phyloP scores from a whole-genome alignment of 35 echinoderm and acorn worm genomes.

The Apostichopus californicus region DNA sequence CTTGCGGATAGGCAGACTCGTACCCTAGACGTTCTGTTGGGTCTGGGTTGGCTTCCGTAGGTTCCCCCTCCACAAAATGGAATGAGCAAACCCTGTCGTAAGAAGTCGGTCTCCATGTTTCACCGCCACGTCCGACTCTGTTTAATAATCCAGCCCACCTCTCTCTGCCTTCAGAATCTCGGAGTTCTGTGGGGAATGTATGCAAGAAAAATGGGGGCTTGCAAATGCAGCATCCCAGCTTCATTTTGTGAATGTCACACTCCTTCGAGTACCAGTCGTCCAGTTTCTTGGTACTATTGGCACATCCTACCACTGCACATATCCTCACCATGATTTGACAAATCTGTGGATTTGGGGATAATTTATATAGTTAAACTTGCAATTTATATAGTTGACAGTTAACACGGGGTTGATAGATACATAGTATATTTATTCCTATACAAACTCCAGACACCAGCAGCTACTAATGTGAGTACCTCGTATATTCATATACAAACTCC shows the following conservation, averaged over 20 bases:
- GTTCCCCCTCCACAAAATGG: not conserved
- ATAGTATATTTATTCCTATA: too few species aligned
- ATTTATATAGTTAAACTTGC: too few species aligned
- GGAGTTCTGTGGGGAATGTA: slow-evolving; percentile 67
- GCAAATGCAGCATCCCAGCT: slow-evolving; percentile 56
- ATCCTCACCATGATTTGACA: slow-evolving; percentile 33
- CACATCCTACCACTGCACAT: slow-evolving; percentile 59
- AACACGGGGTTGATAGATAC: too few species aligned
- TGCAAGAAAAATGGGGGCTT: slow-evolving; percentile 64
- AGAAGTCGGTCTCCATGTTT: not conserved
- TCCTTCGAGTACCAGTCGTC: slow-evolving; percentile 54
- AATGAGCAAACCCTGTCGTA: slow-evolving; percentile 11
- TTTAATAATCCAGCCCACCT: slow-evolving; percentile 48
- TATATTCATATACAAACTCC: too few species aligned
- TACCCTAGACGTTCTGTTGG: slow-evolving; percentile 47
- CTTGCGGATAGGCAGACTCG: not conserved
- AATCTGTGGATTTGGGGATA: not conserved
- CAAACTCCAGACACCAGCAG: too few species aligned
- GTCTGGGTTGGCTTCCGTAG: slow-evolving; percentile 19
- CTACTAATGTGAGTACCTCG: too few species aligned
- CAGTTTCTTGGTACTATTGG: slow-evolving; percentile 60
- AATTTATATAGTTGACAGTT: not conserved
- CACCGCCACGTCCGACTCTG: not conserved
- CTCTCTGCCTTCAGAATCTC: slow-evolving; percentile 51
- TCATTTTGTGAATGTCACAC: slow-evolving; percentile 56